Conservation (phyloP, 2,797 vertebrate genomes). For the Smutsia temminckii region DNA sequence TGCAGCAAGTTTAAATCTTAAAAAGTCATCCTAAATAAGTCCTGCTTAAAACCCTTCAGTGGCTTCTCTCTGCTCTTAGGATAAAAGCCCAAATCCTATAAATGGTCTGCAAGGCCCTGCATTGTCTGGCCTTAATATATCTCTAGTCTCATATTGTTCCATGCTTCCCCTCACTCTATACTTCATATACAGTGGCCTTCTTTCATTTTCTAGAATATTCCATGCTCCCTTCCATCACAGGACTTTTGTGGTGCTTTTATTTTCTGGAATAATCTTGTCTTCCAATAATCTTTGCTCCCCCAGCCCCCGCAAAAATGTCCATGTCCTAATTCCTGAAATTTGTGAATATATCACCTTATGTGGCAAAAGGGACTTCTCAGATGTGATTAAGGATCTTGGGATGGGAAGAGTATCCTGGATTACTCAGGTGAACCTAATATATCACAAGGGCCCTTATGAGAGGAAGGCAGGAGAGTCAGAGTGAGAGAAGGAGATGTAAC, state of each 20-base stretch:
- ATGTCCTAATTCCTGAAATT: neutral
- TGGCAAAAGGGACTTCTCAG: neutral
- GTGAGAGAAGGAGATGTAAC: neutral
- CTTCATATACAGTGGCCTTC: neutral
- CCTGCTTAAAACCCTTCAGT: neutral
- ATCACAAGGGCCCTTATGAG: neutral
- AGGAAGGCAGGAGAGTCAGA: neutral
- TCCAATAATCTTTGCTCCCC: neutral
- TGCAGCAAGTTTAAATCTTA: neutral
- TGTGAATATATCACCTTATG: neutral
- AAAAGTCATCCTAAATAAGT: neutral
- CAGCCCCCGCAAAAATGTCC: neutral
- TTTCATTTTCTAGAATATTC: neutral
- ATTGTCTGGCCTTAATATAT: neutral
- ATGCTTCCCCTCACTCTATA: neutral
- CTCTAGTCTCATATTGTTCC: neutral
- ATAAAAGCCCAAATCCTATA: neutral
- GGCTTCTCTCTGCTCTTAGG: neutral
- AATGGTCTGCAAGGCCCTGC: neutral
- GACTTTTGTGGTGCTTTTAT: neutral
- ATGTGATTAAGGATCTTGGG: neutral
- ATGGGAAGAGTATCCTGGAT: neutral
- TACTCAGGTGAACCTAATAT: neutral
- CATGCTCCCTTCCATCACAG: neutral
- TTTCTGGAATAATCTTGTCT: slow-evolving; percentile 11